Evolutionary conservation across 2,113 vertebrate genomes (phyloP).

Genomic region (Phycodurus eques): DNA sequence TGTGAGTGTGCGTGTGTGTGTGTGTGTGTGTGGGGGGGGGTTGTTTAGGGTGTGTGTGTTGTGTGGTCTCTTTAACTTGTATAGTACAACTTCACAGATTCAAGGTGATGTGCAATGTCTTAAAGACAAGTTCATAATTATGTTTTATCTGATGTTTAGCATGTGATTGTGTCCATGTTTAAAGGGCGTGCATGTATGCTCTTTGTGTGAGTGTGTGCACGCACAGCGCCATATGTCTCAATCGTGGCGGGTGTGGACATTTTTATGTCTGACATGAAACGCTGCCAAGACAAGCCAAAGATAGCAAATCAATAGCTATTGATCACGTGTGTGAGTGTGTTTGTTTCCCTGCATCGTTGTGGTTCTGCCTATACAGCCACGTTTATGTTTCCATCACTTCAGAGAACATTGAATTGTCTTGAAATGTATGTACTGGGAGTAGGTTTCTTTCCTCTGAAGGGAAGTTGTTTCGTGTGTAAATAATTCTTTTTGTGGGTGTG

Average conservation of each 20-base stretch:
- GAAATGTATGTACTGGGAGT: background rate
- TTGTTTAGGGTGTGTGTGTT: too few relatives aligned
- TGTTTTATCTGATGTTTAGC: background rate
- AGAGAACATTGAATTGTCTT: background rate
- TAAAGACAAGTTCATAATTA: background rate
- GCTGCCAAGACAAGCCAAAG: slow-evolving; percentile 60
- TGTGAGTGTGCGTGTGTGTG: background rate
- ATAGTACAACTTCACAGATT: slow-evolving; percentile 21
- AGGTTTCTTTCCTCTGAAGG: background rate
- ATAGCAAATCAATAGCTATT: slow-evolving; percentile 65
- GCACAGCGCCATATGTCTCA: slow-evolving; percentile 32
- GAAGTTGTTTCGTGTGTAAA: background rate
- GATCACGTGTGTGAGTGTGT: slow-evolving; percentile 38
- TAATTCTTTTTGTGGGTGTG: background rate
- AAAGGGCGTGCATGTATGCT: background rate
- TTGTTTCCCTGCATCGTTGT: slow-evolving; percentile 29
- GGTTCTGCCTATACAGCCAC: slow-evolving; percentile 25
- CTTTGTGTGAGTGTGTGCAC: background rate
- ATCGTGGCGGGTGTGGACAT: slow-evolving; percentile 56
- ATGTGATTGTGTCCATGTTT: background rate
- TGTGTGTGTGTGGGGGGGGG: background rate
- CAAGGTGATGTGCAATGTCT: slow-evolving; percentile 14
- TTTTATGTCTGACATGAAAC: slow-evolving; percentile 57
- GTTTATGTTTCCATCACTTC: slow-evolving; percentile 3
- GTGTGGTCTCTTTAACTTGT: slow-evolving; percentile 9